These are phyloP conservation scores for Drosophila seguyi DNA, from an alignment of 1,140 invertebrate species.

Conservation along the genomic window DNA sequence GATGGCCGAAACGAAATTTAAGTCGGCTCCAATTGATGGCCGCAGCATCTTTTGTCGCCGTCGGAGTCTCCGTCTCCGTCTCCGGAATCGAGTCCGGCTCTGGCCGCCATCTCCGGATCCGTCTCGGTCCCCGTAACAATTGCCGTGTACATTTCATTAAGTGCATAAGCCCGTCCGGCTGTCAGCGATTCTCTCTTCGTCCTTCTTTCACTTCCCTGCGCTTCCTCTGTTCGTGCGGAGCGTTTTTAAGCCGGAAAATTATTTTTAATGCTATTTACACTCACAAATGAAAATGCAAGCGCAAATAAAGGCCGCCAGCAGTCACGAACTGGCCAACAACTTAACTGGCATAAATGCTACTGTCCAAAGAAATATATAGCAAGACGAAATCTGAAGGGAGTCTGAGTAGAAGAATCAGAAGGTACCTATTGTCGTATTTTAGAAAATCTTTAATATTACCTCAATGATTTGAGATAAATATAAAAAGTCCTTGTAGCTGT, in stretches of 20 bases:
- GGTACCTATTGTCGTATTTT: background rate
- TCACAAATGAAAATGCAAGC: conserved; percentile 80
- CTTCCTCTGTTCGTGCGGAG: conserved; percentile 27
- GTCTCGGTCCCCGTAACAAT: conserved; percentile 53
- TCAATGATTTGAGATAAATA: too few species aligned
- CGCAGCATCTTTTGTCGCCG: conserved; percentile 49
- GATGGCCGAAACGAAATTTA: conserved; percentile 68
- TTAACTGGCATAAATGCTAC: conserved; percentile 64
- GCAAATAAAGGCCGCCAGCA: conserved; percentile 70
- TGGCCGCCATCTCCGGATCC: conserved; percentile 8
- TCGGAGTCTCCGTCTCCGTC: conserved; percentile 12
- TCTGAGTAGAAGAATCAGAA: background rate
- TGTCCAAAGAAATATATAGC: conserved; percentile 18
- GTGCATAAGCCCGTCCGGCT: conserved; percentile 79
- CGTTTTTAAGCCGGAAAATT: conserved; percentile 77
- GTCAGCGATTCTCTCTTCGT: conserved; percentile 51
- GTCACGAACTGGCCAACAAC: conserved; percentile 72
- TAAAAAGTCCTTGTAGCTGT: too few species aligned
- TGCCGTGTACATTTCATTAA: conserved; percentile 83
- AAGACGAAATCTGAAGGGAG: background rate
- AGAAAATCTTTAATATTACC: background rate
- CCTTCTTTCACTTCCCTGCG: background rate
- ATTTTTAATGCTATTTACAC: conserved; percentile 82
- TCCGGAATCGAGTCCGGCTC: conserved; percentile 14
- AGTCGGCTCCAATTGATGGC: conserved; percentile 74